Base-by-base conservation (phyloP, 2,113 vertebrate genomes). In the Silurus glanis region DNA sequence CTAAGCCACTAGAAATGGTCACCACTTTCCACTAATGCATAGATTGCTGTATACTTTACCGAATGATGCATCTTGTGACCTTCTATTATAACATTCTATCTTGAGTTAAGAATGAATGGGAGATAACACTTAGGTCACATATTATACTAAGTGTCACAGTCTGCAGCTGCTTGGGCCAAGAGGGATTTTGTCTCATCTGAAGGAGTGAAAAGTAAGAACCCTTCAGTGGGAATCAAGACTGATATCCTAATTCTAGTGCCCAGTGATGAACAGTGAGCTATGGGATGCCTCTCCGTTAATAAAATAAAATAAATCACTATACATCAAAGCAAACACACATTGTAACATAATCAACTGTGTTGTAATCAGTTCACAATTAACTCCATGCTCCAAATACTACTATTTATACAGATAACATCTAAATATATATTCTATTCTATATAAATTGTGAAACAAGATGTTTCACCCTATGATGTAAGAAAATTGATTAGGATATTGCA, bases 231-330 rank as follows among this genome's bases (percentile, higher is more conserved):
- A 90, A 85, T 90, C 74, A 82, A 88, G 85, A 88, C 80, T 76
- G 83, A 92, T 89, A 86, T 86, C 92, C 92, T 83, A 66, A 53
- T 87, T 90, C 88, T 83, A 81, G 81, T 86, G 86, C 85, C 89
- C 85, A 91, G 83, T 87, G 89, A 93, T 83, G 79, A 86, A 86
- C 91, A 89, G 90, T 17, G 83, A 81, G 89, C 89, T 80, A 13
- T 67, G 67, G 86, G 61, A 6, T 5, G 56, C n/a, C 9, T 56
- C 17, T 10, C 76, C 84, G 87, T 14, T 87, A 89, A 94, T 88
- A 90, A 90, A 82, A 81, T 69, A 17, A 37, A 83, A 92, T 90
- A 88, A 87, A 93, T 93, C 89, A 85, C 37, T 37, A 37, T 37
- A 37, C 37, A 87, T 80, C 75, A 85, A 59, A 5, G 28, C 69